These are phyloP conservation scores for Trachelus stipa DNA, from an alignment of 2,888 invertebrate species.

Conservation along the genomic window DNA sequence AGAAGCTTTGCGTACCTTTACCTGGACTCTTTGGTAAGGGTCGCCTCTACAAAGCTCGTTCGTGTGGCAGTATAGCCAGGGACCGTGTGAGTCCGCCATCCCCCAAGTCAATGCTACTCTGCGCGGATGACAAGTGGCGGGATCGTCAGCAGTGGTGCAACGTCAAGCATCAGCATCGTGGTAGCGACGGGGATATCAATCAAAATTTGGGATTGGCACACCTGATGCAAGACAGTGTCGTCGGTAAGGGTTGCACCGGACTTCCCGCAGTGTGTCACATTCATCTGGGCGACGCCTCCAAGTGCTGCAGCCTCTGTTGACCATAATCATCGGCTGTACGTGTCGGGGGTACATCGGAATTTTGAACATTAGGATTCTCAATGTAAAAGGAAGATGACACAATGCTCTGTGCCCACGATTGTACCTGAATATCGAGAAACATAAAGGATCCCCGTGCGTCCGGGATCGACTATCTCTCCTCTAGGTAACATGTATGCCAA, in stretches of 20 bases:
- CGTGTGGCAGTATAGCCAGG: constrained; percentile 73
- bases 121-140: constrained; percentile 63
- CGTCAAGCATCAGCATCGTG: constrained; percentile 58
- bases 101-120: constrained; percentile 57
- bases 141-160: constrained; percentile 64
- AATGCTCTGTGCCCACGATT: constrained; percentile 4
- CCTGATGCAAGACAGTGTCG: constrained; percentile 50
- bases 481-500: not conserved
- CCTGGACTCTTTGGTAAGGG: constrained; percentile 71
- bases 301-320: constrained; percentile 74
- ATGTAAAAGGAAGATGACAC: constrained; percentile 13
- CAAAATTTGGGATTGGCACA: constrained; percentile 67
- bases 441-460: not conserved
- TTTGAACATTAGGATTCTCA: constrained; percentile 9
- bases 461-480: not conserved
- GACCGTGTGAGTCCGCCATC: constrained; percentile 68
- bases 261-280: constrained; percentile 70
- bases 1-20: constrained; percentile 74
- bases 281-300: constrained; percentile 70
- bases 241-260: constrained; percentile 65
- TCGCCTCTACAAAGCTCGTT: constrained; percentile 73
- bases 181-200: constrained; percentile 69
- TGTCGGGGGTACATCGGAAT: not conserved
- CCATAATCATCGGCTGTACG: constrained; percentile 17
- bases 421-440: not conserved